Percentiles rank a stretch among this genome's conserved stretches.
Evolutionary conservation across 2,888 invertebrate genomes (phyloP).

Genomic region (Hipparchia semele): DNA sequence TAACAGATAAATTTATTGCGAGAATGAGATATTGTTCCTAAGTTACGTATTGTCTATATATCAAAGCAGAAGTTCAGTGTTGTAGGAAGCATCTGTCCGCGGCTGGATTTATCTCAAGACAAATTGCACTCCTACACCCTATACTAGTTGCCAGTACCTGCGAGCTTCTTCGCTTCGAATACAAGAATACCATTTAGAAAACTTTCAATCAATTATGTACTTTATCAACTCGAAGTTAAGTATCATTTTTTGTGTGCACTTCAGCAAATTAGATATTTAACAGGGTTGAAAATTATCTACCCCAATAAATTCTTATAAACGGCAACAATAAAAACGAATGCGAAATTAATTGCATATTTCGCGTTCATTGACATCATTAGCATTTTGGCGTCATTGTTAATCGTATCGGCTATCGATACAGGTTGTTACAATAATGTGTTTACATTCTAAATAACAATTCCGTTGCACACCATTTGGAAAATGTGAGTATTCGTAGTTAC

Average conservation of each 20-base stretch:
- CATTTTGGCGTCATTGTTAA: conserved; percentile 20
- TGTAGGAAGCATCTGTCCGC: conserved; percentile 72
- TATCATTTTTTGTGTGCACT: conserved; percentile 4
- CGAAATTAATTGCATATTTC: conserved; percentile 34
- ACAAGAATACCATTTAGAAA: conserved; percentile 33
- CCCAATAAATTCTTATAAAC: conserved; percentile 31
- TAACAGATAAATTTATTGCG: conserved; percentile 9
- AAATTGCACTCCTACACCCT: conserved; percentile 59
- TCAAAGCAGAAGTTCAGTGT: conserved; percentile 42
- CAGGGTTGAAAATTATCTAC: conserved; percentile 26
- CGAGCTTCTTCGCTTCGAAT: conserved; percentile 32
- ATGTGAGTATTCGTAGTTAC: not conserved
- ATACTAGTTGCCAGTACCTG: conserved; percentile 36
- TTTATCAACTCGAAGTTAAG: conserved; percentile 13
- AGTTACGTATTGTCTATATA: conserved; percentile 27
- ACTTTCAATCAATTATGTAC: conserved; percentile 22
- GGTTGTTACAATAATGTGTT: conserved; percentile 22
- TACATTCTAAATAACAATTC: conserved; percentile 17
- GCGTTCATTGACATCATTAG: conserved; percentile 30
- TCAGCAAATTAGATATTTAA: conserved; percentile 28
- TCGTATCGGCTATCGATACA: conserved; percentile 26
- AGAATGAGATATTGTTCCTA: conserved; percentile 18
- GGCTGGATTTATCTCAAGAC: conserved; percentile 75
- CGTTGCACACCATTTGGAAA: conserved; percentile 19
- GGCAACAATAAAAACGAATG: conserved; percentile 31